Evolutionary conservation across 2,113 vertebrate genomes (phyloP), one percentile per base, ranked within the genome.

Genomic region (Bambusicola thoracicus): DNA sequence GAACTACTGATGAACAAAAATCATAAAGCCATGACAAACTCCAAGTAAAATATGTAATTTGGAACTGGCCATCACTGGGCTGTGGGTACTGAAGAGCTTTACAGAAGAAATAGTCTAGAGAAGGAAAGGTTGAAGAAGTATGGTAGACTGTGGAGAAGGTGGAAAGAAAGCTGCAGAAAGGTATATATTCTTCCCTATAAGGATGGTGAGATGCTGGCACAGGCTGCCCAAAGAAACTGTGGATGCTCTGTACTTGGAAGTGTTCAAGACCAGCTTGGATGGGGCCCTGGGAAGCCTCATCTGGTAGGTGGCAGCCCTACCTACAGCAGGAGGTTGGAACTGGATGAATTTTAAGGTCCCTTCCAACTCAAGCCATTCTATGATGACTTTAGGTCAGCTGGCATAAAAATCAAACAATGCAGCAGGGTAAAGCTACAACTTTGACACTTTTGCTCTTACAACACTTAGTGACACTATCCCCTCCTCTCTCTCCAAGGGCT

Each of bases 391-490:
- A 38, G 24, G 13, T 13, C 21, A 51, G 16, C 34, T 61, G 6
- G 2, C 8, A 5, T 8, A 51, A n/a, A 20, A 20, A 25, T 25
- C 13, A 58, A 62, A n/a, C 2, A 41, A 6, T 11, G 8, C 6
- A 51, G 16, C 11, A 67, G 21, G 6, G 6, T 79, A 68, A 68
- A 34, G 38, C 20, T 44, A 66, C 16, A 72, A 65, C 5, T 8
- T 30, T 18, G 24, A 49, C 8, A 10, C 18, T 32, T 56, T 56
- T 58, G 55, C 58, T 68, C 21, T 68, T 30, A 24, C 3, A 36
- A 7, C 1, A 4, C 3, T 65, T 43, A 16, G 24, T 46, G 20
- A 7, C 7, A 3, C 2, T 0, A 53, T 16, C 51, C 27, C 27
- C 15, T 29, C 27, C 65, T 15, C 5, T 17, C 29, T 30, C 69